Conservation (phyloP, 2,113 vertebrate species). For the Noctilio leporinus region DNA sequence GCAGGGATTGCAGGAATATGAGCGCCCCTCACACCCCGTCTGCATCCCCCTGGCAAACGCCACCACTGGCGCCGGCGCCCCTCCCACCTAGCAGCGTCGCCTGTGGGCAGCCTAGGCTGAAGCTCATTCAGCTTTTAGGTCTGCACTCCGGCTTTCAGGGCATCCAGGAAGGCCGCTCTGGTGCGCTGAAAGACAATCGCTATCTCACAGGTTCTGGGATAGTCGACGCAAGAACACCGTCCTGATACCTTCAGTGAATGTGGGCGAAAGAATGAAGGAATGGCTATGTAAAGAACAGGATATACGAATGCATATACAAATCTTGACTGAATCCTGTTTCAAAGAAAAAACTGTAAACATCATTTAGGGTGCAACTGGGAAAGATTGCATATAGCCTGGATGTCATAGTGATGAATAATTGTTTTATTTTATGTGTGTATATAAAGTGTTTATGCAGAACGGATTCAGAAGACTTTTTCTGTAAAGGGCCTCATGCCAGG, state of each 20-base stretch:
- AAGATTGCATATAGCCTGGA: background rate
- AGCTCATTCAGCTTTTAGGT: background rate
- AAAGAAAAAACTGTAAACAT: background rate
- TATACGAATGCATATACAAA: background rate
- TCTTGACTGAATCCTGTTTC: background rate
- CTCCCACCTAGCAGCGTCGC: background rate
- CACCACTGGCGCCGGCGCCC: background rate
- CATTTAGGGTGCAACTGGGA: background rate
- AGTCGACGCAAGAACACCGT: background rate
- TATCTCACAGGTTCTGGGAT: background rate
- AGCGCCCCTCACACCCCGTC: background rate
- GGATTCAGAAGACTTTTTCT: background rate
- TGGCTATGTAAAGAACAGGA: background rate
- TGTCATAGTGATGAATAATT: background rate
- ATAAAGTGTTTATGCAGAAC: background rate
- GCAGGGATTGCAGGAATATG: background rate
- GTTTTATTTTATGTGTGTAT: background rate
- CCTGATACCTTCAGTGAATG: background rate
- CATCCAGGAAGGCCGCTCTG: rapidly evolving
- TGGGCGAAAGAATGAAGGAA: background rate
- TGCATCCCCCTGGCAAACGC: too few species aligned
- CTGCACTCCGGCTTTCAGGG: background rate
- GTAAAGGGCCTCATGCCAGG: background rate
- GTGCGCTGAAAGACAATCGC: background rate
- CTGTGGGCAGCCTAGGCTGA: background rate